Percentiles rank a stretch among this genome's conserved stretches.
These are phyloP conservation scores for Pycnonotus jocosus DNA, from an alignment of 2,113 vertebrate species.

Conservation along the genomic window DNA sequence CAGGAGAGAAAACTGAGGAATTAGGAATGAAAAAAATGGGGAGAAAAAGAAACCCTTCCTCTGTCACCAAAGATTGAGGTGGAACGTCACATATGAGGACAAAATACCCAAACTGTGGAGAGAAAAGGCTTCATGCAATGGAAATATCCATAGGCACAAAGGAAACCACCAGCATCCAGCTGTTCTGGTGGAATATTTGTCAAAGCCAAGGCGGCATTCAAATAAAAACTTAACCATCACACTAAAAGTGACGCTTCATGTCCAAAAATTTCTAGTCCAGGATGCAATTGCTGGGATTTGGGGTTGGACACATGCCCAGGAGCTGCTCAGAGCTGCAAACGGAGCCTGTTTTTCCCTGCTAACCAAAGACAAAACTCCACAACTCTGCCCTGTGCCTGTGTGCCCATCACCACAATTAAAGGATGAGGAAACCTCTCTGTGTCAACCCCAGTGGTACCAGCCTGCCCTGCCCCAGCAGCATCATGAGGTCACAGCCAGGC, in stretches of 20 bases:
- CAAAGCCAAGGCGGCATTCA: neutral
- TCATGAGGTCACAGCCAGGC: conserved; percentile 14
- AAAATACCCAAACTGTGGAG: neutral
- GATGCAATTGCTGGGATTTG: neutral
- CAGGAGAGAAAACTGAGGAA: neutral
- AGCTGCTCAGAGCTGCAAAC: neutral
- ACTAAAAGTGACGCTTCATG: neutral
- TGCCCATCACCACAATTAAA: conserved; percentile 35
- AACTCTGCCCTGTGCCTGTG: neutral
- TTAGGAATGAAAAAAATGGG: neutral
- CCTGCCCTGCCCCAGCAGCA: neutral
- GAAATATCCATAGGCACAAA: neutral
- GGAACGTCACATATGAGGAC: neutral
- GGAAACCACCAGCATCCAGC: neutral
- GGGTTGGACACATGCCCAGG: rapidly evolving
- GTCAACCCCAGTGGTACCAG: neutral
- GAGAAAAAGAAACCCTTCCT: neutral
- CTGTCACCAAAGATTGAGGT: neutral
- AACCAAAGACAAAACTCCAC: neutral
- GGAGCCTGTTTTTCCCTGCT: neutral
- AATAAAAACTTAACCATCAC: neutral
- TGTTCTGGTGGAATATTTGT: neutral
- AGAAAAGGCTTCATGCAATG: neutral
- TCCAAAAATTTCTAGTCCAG: neutral
- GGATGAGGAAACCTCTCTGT: conserved; percentile 39